Percentiles rank a stretch among this genome's conserved stretches.
phyloP scores from a whole-genome alignment of 2,113 vertebrate species.

The Tenebrosternarchus preto region DNA sequence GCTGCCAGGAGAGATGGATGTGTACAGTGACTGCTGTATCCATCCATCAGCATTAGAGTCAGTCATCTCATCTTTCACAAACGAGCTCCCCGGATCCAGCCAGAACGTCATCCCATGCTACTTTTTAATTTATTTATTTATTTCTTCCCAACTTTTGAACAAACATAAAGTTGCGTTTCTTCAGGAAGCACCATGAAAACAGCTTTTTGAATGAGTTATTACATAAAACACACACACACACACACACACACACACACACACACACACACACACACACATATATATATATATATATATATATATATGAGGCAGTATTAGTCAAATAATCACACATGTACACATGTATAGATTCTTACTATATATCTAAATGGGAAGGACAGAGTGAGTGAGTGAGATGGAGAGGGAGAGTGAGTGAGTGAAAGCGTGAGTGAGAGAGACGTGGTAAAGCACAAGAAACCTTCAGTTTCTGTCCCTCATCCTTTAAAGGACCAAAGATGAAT shows the following conservation, averaged over 20 bases:
- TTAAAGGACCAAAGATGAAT: constrained; percentile 54
- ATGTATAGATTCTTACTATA: neutral
- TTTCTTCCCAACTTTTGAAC: neutral
- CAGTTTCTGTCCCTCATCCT: constrained; percentile 31
- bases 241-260: no score
- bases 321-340: neutral
- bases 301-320: neutral
- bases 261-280: no score
- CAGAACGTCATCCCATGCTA: constrained; percentile 39
- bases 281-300: no score
- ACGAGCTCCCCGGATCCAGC: constrained; percentile 15
- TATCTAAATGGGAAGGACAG: neutral
- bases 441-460: constrained; percentile 26
- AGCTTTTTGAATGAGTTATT: neutral
- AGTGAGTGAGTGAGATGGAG: neutral
- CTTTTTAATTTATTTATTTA: no score
- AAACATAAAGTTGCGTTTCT: neutral
- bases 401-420: neutral
- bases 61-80: constrained; percentile 59
- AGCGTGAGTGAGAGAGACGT: neutral
- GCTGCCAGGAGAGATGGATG: constrained; percentile 63
- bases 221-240: no score
- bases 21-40: constrained; percentile 57
- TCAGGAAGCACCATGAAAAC: neutral
- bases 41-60: constrained; percentile 63